Evolutionary conservation across 2,797 vertebrate genomes (phyloP).

Genomic region (Phataginus tricuspis): DNA sequence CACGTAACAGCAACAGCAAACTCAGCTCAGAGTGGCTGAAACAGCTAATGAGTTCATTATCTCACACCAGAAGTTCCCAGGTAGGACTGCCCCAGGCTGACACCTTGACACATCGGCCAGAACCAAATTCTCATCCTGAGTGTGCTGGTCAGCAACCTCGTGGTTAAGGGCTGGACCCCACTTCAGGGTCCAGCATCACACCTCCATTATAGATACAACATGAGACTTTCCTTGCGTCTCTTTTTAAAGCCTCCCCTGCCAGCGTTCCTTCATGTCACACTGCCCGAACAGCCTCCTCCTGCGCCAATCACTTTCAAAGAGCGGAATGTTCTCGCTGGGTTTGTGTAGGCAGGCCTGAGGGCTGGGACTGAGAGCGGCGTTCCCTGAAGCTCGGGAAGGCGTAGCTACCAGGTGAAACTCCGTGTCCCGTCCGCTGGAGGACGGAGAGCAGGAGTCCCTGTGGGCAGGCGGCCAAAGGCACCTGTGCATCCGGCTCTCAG

Average conservation of each 20-base stretch:
- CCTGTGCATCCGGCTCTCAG: background rate
- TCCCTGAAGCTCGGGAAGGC: background rate
- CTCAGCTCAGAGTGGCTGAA: background rate
- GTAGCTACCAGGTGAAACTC: background rate
- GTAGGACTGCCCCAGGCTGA: background rate
- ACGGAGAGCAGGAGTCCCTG: background rate
- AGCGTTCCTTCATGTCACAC: background rate
- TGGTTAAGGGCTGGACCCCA: background rate
- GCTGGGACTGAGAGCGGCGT: background rate
- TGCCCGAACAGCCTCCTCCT: background rate
- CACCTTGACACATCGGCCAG: background rate
- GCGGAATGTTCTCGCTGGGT: background rate
- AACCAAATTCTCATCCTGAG: background rate
- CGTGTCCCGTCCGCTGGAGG: background rate
- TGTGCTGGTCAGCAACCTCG: background rate
- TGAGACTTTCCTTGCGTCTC: background rate
- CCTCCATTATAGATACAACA: background rate
- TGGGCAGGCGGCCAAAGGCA: background rate
- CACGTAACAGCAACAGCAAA: background rate
- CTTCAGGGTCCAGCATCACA: background rate
- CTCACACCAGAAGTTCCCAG: background rate
- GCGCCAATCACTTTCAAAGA: background rate
- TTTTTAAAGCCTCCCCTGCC: background rate
- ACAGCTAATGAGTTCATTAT: background rate
- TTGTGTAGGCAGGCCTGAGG: background rate